phyloP scores from a whole-genome alignment of 2,113 vertebrate genomes.

The Probosciger aterrimus region DNA sequence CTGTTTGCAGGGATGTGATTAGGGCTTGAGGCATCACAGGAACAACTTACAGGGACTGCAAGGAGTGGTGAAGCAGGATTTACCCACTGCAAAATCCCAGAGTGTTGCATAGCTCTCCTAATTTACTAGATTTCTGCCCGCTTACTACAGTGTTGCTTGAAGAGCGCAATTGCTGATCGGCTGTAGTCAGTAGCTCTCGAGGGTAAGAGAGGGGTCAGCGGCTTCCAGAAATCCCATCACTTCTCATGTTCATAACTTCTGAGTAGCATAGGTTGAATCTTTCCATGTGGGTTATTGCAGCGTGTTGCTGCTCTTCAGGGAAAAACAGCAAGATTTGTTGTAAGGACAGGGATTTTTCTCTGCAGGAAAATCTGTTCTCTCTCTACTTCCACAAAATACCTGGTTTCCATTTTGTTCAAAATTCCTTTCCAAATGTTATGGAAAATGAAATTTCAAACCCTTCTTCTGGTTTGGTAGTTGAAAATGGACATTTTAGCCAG shows the following conservation, averaged over 20 bases:
- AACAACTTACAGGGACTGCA: background rate
- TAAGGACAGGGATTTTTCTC: background rate
- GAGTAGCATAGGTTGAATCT: background rate
- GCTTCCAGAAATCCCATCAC: background rate
- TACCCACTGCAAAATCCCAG: background rate
- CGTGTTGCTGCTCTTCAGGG: background rate
- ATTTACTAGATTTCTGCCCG: background rate
- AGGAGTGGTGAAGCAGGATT: background rate
- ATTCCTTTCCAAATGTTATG: background rate
- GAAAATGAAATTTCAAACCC: background rate
- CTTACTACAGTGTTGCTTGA: background rate
- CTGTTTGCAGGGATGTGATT: background rate
- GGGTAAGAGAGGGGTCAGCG: background rate
- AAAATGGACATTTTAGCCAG: background rate
- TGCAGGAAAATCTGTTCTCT: background rate
- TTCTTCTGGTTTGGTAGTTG: background rate
- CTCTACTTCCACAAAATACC: background rate
- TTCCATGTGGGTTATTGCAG: background rate
- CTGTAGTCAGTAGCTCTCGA: background rate
- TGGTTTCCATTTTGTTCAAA: background rate
- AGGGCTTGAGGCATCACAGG: background rate
- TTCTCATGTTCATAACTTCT: background rate
- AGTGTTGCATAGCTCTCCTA: background rate
- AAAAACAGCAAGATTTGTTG: background rate
- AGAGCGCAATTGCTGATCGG: rapidly evolving